A percentile compares a stretch with the other conserved stretches of the same genome.
Conservation (phyloP, 2,888 invertebrate genomes). For the Drosophila peninsularis region DNA sequence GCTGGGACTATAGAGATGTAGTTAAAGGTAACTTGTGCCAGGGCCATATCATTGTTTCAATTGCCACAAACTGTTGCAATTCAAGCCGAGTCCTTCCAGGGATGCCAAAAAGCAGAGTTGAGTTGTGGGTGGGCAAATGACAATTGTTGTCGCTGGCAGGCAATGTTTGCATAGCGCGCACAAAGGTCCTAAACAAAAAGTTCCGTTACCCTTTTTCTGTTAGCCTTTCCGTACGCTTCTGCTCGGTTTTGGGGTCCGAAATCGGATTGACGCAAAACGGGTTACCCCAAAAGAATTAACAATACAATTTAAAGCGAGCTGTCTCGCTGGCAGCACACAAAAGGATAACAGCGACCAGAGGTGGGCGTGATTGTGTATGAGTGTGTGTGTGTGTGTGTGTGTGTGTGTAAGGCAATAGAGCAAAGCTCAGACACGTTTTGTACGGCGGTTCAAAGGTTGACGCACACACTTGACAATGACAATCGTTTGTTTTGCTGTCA, state of each 20-base stretch:
- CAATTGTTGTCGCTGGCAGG: slow-evolving; percentile 66
- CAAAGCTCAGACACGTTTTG: slow-evolving; percentile 33
- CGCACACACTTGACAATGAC: slow-evolving; percentile 80
- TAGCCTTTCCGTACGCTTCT: no score
- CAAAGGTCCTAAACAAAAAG: slow-evolving; percentile 62
- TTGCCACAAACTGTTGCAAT: slow-evolving; percentile 56
- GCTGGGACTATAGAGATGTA: background rate
- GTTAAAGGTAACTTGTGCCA: slow-evolving; percentile 14
- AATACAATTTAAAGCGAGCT: slow-evolving; percentile 75
- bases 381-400: background rate
- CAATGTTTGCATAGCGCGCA: slow-evolving; percentile 62
- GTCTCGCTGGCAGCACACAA: slow-evolving; percentile 41
- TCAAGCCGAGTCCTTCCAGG: slow-evolving; percentile 20
- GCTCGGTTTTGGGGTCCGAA: slow-evolving; percentile 12
- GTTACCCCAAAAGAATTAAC: slow-evolving; percentile 67
- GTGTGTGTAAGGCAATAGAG: slow-evolving; percentile 1
- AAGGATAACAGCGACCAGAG: slow-evolving; percentile 25
- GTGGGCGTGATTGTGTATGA: background rate
- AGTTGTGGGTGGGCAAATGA: slow-evolving; percentile 29
- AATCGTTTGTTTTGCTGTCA: slow-evolving; percentile 78
- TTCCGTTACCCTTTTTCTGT: background rate
- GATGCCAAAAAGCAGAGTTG: background rate
- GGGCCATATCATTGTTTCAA: slow-evolving; percentile 40
- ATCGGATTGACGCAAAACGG: slow-evolving; percentile 55
- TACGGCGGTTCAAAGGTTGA: slow-evolving; percentile 74